These are phyloP conservation scores for Zelleria hepariella DNA, from an alignment of 2,888 invertebrate species.

Conservation along the genomic window DNA sequence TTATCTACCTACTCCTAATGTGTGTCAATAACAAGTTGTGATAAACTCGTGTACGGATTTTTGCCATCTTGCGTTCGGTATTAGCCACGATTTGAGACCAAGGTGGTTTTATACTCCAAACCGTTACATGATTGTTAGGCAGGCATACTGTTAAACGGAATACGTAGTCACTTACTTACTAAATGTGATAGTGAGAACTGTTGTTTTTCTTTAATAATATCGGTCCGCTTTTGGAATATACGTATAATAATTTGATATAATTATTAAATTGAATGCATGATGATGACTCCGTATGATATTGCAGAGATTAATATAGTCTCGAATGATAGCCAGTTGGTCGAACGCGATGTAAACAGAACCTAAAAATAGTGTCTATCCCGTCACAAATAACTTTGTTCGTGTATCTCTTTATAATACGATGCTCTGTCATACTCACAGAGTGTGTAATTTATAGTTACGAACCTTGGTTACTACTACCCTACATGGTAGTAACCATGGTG, in stretches of 20 bases:
- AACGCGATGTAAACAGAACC: slow-evolving; percentile 34
- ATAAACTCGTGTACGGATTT: neutral
- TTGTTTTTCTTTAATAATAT: no score
- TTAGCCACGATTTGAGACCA: neutral
- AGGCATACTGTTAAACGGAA: no score
- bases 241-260: no score
- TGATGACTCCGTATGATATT: neutral
- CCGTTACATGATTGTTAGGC: neutral
- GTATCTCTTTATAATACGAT: neutral
- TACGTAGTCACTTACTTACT: no score
- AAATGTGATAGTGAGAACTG: no score
- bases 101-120: neutral
- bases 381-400: slow-evolving; percentile 25
- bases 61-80: neutral
- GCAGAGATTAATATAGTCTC: neutral
- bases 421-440: neutral
- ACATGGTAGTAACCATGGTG: no score
- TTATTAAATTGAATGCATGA: no score
- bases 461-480: no score
- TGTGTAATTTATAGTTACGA: neutral
- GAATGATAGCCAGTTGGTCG: slow-evolving; percentile 1
- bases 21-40: slow-evolving; percentile 3
- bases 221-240: no score
- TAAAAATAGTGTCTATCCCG: slow-evolving; percentile 36
- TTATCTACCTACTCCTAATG: slow-evolving; percentile 16